A percentile compares a stretch with the other conserved stretches of the same genome.
Evolutionary conservation across 2,888 invertebrate species (phyloP).

Genomic region (Lacanobia wlatinum): DNA sequence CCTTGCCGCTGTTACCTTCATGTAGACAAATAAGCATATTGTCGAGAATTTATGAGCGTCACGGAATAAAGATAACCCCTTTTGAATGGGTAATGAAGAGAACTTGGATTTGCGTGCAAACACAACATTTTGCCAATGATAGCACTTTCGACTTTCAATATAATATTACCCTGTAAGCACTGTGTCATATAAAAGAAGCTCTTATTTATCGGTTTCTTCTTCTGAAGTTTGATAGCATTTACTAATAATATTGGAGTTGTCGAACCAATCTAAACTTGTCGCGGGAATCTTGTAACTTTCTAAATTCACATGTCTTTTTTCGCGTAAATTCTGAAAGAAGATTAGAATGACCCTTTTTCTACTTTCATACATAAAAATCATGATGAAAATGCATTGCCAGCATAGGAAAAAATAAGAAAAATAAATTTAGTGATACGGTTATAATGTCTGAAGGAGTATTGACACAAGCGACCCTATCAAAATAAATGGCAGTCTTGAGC

Average conservation of each 20-base stretch:
- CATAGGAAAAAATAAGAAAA: constrained; percentile 3
- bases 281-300: constrained; percentile 34
- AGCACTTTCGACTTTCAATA: constrained; percentile 51
- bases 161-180: constrained; percentile 35
- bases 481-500: constrained; percentile 55
- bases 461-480: constrained; percentile 48
- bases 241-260: constrained; percentile 54
- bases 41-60: constrained; percentile 17
- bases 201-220: constrained; percentile 39
- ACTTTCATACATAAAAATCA: constrained; percentile 1
- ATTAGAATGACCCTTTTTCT: neutral
- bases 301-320: constrained; percentile 31
- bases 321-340: neutral
- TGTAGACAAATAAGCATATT: constrained; percentile 16
- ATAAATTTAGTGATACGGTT: constrained; percentile 22
- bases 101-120: constrained; percentile 64
- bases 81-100: constrained; percentile 22
- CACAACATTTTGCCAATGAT: constrained; percentile 52
- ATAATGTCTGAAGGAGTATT: constrained; percentile 42
- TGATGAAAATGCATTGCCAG: neutral
- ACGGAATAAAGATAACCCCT: constrained; percentile 12
- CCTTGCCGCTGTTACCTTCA: constrained; percentile 45
- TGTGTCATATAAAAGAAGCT: constrained; percentile 12
- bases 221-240: constrained; percentile 41
- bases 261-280: constrained; percentile 64